Evolutionary conservation across 2,797 vertebrate genomes (phyloP), one percentile per base, ranked within the genome.

Genomic region (Todus mexicanus): DNA sequence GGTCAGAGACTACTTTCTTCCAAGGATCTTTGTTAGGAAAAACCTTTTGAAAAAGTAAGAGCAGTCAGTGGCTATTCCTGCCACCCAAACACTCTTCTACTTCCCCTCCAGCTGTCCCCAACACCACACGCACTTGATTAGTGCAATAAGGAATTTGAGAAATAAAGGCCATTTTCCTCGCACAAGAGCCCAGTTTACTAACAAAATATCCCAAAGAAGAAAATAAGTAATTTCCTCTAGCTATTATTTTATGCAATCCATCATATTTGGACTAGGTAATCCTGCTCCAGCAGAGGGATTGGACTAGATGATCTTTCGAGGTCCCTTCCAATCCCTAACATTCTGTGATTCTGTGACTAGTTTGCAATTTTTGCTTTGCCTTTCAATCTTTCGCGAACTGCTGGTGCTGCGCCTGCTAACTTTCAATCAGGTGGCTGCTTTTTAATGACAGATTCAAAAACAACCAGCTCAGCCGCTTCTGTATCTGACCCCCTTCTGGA

Each of bases 81-180:
- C 17, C 47, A 87, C 47, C 26, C 51, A 63, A 63, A 43, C 2
- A 5, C 20, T 38, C 37, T n/a, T 43, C 25, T 5, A 1, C 31
- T 60, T 50, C 6, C 20, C 31, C 31, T 56, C 31, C 20, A 48
- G 37, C 29, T n/a, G n/a, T 10, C 17, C 23, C 63, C 37, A 31
- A 33, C 6, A 22, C 14, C 31, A 35, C 18, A 53, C 17, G 27
- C 12, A 3, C 5, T 10, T 37, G 11, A 43, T 29, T 12, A 59
- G 31, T 0, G 2, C 50, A 65, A 20, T 5, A 31, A 38, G 13
- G 4, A 56, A 56, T 2, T 1, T 0, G 13, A 85, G 22, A 45
- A 68, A 59, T 10, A 5, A 37, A 66, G 20, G 51, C 7, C 4
- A 10, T n/a, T 75, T 37, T 23, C 59, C 14, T 51, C n/a, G 33